phyloP scores from a whole-genome alignment of 2,888 invertebrate species.

The Anagyrus pseudococci region DNA sequence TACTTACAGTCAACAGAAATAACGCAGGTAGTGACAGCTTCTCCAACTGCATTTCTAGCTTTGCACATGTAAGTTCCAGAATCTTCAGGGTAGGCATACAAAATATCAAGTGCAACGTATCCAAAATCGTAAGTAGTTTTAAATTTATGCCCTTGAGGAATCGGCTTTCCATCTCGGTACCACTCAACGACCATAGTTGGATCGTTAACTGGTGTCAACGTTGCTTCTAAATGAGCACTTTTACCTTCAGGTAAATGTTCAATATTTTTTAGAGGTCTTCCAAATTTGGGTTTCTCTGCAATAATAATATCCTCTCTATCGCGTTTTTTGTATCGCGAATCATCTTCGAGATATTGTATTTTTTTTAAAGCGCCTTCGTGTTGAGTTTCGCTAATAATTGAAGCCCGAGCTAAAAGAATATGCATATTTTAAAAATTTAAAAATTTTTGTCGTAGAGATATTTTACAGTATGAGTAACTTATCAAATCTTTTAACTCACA shows the following conservation, averaged over 20 bases:
- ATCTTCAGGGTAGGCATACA: conserved; percentile 97
- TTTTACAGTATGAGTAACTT: too few species aligned
- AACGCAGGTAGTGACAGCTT: conserved; percentile 92
- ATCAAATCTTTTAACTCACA: conserved; percentile 71
- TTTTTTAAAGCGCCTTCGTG: conserved; percentile 92
- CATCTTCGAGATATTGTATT: conserved; percentile 90
- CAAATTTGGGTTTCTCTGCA: conserved; percentile 88
- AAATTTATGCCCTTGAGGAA: conserved; percentile 93
- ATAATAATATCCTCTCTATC: conserved; percentile 76
- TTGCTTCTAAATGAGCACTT: conserved; percentile 91
- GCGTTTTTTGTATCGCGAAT: conserved; percentile 76
- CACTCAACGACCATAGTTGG: conserved; percentile 99
- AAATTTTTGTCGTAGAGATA: not conserved
- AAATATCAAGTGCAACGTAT: conserved; percentile 93
- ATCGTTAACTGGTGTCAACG: conserved; percentile 95
- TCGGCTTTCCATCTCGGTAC: conserved; percentile 94
- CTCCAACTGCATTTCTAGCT: conserved; percentile 93
- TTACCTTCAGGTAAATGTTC: conserved; percentile 86
- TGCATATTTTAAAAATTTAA: conserved; percentile 8
- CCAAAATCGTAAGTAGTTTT: conserved; percentile 97
- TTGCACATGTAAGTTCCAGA: conserved; percentile 96
- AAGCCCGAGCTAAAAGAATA: conserved; percentile 71
- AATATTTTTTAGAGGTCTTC: conserved; percentile 83
- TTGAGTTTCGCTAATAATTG: conserved; percentile 88
- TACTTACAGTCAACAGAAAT: conserved; percentile 83